Conservation (phyloP, 2,797 vertebrate genomes). For the Malurus splendens region DNA sequence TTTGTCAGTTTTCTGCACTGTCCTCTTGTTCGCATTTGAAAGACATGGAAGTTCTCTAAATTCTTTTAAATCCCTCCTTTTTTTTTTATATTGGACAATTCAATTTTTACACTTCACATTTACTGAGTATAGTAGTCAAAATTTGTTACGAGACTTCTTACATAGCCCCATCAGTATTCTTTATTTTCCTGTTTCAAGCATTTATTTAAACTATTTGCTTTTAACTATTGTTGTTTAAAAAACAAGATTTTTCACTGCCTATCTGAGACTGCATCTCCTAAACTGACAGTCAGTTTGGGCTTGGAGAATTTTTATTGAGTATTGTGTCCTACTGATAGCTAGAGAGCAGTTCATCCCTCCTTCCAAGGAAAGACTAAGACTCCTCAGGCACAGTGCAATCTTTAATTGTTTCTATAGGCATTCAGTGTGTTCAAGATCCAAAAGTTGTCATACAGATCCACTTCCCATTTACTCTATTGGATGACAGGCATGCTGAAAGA, state of each 20-base stretch:
- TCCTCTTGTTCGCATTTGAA: not conserved
- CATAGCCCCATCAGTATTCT: not conserved
- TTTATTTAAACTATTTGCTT: not conserved
- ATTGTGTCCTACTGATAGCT: not conserved
- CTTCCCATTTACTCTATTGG: not conserved
- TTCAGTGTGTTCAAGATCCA: not conserved
- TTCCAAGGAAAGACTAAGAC: not conserved
- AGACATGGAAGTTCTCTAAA: not conserved
- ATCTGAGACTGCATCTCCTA: not conserved
- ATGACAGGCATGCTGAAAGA: not conserved
- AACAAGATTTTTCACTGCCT: not conserved
- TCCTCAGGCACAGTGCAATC: not conserved
- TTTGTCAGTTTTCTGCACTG: not conserved
- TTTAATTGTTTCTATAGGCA: conserved; percentile 5
- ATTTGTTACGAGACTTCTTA: not conserved
- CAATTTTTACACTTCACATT: not conserved
- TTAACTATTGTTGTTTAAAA: not conserved
- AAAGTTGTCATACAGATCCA: not conserved
- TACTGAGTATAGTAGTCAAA: not conserved
- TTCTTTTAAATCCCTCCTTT: not conserved
- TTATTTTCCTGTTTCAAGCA: not conserved
- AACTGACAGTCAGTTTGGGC: not conserved
- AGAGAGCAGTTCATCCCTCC: not conserved
- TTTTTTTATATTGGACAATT: not conserved
- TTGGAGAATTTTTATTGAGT: not conserved